A percentile compares a stretch with the other conserved stretches of the same genome.
Evolutionary conservation across 2,113 vertebrate genomes (phyloP).

Genomic region (Heteronetta atricapilla): DNA sequence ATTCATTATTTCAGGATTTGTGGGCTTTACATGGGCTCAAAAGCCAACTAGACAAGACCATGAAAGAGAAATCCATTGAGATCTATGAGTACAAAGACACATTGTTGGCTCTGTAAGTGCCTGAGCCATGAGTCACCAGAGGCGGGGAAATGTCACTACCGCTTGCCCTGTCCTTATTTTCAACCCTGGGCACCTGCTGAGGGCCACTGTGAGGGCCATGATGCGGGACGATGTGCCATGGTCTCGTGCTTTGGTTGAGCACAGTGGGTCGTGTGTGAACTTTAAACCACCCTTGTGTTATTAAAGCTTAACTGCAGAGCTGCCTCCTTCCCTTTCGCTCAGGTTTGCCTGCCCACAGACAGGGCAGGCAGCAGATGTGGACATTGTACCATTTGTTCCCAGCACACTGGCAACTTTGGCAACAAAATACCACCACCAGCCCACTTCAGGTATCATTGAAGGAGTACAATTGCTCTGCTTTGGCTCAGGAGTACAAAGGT

Average conservation of each 20-base stretch:
- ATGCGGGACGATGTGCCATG: accelerated
- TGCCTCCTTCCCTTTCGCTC: not conserved
- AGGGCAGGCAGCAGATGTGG: not conserved
- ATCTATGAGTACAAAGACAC: slow-evolving; percentile 9
- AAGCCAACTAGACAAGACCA: slow-evolving; percentile 54
- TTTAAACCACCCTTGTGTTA: not conserved
- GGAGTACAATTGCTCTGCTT: not conserved
- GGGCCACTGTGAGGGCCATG: not conserved
- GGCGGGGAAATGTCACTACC: not conserved
- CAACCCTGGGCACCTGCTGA: accelerated
- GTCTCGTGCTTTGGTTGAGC: accelerated
- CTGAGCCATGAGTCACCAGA: slow-evolving; percentile 59
- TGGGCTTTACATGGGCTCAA: slow-evolving; percentile 33
- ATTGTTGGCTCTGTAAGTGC: slow-evolving; percentile 44
- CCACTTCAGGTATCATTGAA: not conserved
- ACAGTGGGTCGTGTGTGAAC: accelerated
- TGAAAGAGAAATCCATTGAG: slow-evolving; percentile 52
- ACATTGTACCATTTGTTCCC: accelerated
- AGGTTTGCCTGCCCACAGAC: accelerated
- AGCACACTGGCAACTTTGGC: accelerated
- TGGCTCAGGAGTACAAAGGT: not conserved
- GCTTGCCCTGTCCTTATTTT: not conserved
- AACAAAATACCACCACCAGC: not conserved
- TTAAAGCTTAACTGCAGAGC: not conserved
- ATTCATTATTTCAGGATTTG: slow-evolving; percentile 51